Base-by-base conservation (phyloP, 1,140 invertebrate species). In the Leptinotarsa defecta region DNA sequence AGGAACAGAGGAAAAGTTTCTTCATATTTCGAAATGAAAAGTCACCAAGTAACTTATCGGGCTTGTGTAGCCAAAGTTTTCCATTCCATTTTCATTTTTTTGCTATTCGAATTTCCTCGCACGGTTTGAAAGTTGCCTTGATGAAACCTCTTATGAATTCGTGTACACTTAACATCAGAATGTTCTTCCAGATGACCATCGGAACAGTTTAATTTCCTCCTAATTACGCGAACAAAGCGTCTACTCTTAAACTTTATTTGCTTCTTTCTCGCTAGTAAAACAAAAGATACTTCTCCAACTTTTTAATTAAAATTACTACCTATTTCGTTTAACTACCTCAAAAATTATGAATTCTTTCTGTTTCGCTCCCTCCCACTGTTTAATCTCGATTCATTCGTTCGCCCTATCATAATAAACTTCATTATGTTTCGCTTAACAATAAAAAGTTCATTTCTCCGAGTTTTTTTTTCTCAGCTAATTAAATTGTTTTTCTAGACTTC, bases 281-380 rank as follows among this genome's bases (percentile, higher is more conserved):
- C 80, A 81, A 81, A 81, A 76, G 77, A 80, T 83, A 84, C 83
- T 84, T 84, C 81, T 83, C 83, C 52, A 83, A 81, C 79, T 81
- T 84, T 83, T 84, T 84, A 83, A 83, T 84, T 84, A 84, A 84
- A 83, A 83, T 84, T 81, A 83, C 80, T 81, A 81, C 82, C 82
- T 81, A 84, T 84, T 84, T 82, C 82, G 79, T 82, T 83, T 83
- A 81, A 83, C 76, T 83, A 79, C 83, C 80, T 82, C 75, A 83
- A 81, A 81, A 83, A 83, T 84, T 84, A 82, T 83, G 82, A 83
- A 82, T 83, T 77, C 79, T 79, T 68, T 78, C 71, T 77, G 69
- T 75, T 71, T 52, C 57, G 57, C 65, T 73, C 71, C 48, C 74
- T 48, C 74, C 72, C 74, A 76, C 76, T 71, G 78, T 79, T 78